These are phyloP conservation scores for Panorpa germanica DNA, from an alignment of 2,888 invertebrate genomes.

Conservation along the genomic window DNA sequence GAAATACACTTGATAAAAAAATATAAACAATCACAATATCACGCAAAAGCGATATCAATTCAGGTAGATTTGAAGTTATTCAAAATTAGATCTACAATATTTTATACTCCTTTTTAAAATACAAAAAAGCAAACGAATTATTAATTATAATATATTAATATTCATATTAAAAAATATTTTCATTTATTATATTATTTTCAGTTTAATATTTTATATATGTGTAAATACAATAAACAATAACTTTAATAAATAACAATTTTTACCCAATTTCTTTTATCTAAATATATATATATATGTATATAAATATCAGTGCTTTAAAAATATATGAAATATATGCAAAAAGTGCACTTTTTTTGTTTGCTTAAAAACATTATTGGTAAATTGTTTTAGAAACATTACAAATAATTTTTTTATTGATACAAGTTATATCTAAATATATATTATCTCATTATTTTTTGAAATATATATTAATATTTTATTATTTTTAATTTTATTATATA, in stretches of 20 bases:
- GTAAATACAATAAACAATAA: slow-evolving; percentile 2
- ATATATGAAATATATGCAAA: too few relatives aligned
- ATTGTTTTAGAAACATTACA: too few relatives aligned
- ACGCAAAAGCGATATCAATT: slow-evolving; percentile 9
- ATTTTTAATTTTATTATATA: too few relatives aligned
- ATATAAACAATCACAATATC: slow-evolving; percentile 12
- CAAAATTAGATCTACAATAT: slow-evolving; percentile 13
- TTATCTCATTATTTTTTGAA: too few relatives aligned
- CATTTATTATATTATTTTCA: slow-evolving; percentile 2
- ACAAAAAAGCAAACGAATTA: slow-evolving; percentile 12
- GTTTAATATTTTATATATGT: slow-evolving; percentile 2
- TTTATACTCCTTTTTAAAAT: too few relatives aligned
- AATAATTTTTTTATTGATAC: too few relatives aligned
- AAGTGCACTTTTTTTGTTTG: too few relatives aligned
- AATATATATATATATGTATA: slow-evolving; percentile 1
- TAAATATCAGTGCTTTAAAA: not conserved
- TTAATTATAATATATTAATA: slow-evolving; percentile 10
- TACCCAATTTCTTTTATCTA: too few relatives aligned
- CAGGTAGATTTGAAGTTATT: slow-evolving; percentile 9
- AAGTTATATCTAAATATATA: too few relatives aligned
- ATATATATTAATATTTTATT: too few relatives aligned
- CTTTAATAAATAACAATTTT: slow-evolving; percentile 5
- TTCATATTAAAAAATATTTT: slow-evolving; percentile 6
- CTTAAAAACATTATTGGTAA: too few relatives aligned
- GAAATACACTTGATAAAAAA: slow-evolving; percentile 14